These are phyloP conservation scores for Enteromius trimaculatus DNA, from an alignment of 2,797 vertebrate genomes.

Conservation along the genomic window DNA sequence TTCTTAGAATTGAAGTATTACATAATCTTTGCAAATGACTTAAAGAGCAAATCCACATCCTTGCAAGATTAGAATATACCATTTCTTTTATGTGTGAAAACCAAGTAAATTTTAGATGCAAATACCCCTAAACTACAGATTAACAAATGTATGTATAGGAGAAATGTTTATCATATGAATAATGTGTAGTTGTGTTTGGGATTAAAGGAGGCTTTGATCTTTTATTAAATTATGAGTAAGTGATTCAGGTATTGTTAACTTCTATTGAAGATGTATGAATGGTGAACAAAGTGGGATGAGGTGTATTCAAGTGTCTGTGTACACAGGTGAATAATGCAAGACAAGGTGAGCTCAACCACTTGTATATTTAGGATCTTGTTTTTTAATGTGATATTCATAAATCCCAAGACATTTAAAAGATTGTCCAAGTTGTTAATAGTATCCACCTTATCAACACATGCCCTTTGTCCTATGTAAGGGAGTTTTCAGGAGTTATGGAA, in stretches of 20 bases:
- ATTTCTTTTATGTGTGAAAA: neutral
- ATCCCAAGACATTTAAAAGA: neutral
- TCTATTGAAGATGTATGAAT: constrained; percentile 12
- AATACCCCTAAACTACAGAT: neutral
- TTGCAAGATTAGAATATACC: neutral
- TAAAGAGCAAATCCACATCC: neutral
- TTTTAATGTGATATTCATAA: constrained; percentile 8
- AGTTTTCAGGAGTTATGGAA: constrained; percentile 8
- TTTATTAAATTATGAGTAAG: constrained; percentile 30
- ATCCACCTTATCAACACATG: constrained; percentile 21
- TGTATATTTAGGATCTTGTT: neutral
- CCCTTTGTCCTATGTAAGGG: constrained; percentile 24
- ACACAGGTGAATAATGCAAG: constrained; percentile 48
- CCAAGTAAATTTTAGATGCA: neutral
- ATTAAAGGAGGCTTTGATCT: constrained; percentile 41
- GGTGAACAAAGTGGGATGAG: constrained; percentile 45
- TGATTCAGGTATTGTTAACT: constrained; percentile 12
- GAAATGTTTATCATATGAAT: neutral
- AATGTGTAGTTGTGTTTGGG: neutral
- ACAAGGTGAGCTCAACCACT: constrained; percentile 19
- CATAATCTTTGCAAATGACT: neutral
- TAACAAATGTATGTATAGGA: neutral
- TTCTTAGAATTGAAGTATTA: neutral
- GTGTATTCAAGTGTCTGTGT: constrained; percentile 20
- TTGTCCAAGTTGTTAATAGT: neutral